Conservation (phyloP, 1,140 invertebrate genomes). For the Antheraea mylitta region DNA sequence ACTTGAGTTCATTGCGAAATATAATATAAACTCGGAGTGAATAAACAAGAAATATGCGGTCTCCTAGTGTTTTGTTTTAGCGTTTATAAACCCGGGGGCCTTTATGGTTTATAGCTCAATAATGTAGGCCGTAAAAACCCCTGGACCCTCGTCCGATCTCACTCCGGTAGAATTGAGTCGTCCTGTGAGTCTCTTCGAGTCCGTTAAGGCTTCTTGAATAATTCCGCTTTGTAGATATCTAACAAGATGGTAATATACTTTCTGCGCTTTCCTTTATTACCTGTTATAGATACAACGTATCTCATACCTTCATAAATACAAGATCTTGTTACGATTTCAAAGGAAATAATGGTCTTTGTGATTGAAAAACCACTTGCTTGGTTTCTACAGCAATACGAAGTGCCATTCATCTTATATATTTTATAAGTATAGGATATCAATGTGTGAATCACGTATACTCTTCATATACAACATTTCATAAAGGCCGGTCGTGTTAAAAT, state of each 20-base stretch:
- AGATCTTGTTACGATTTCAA: constrained; percentile 6
- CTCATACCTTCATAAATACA: neutral
- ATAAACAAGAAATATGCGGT: constrained; percentile 59
- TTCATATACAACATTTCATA: too few species aligned
- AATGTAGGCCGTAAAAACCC: constrained; percentile 57
- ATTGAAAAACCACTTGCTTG: neutral
- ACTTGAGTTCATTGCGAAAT: constrained; percentile 44
- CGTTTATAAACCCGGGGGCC: constrained; percentile 56
- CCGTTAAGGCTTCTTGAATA: constrained; percentile 40
- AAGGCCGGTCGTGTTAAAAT: too few species aligned
- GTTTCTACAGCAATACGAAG: too few species aligned
- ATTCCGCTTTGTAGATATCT: constrained; percentile 32
- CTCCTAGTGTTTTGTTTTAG: constrained; percentile 59
- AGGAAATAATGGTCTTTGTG: neutral
- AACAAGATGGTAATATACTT: constrained; percentile 25
- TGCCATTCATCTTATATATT: too few species aligned
- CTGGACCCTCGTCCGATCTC: constrained; percentile 47
- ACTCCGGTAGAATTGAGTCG: constrained; percentile 54
- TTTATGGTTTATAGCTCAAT: constrained; percentile 69
- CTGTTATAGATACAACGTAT: constrained; percentile 17
- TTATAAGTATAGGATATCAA: too few species aligned
- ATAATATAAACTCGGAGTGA: constrained; percentile 35
- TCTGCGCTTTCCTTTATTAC: constrained; percentile 26
- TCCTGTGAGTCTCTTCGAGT: constrained; percentile 38
- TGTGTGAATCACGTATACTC: too few species aligned